Evolutionary conservation across 2,797 vertebrate species (phyloP), one percentile per base, ranked within the genome.

Genomic region (Pangasius macronema): DNA sequence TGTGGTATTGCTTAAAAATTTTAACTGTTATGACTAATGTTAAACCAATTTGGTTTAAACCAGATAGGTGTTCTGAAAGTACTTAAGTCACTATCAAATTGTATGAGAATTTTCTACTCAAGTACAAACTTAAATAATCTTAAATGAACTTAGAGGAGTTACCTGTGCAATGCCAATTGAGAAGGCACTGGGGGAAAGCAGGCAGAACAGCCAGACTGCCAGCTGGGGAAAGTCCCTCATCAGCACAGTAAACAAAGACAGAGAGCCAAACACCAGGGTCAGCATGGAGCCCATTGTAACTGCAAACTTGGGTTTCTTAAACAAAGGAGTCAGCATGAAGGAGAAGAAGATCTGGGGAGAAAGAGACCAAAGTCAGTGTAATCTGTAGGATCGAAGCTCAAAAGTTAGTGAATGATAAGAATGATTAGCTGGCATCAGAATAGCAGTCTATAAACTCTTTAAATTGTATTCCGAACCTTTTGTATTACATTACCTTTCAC

Each of bases 301-400:
- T 87, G 98, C 97, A 5, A 98, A 96, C 91, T 98, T 99, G 0
- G 98, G 97, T 93, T 98, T 99, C 93, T 97, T 99, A 88, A 99
- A 99, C 10, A 99, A 92, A 11, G 98, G 98, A 0, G 98, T 99
- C 94, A 99, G 91, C 97, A 98, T 97, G 92, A 99, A 97, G 67
- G 98, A 98, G 94, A 99, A 99, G 90, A 98, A 98, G 88, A 99
- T 96, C 98, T 99, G 91, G 36, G 82, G 13, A 84, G 22, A 49
- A 27, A 77, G 18, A 75, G 59, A 76, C 46, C 42, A 82, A n/a
- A 46, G 18, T 55, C 30, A 65, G 33, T 70, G 2, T n/a, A 24
- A 59, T 2, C 39, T 51, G n/a, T 49, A 81, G 65, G 10, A 63
- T 27, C 22, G 24, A 39, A 27, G 55, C 22, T 24, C 53, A 79